Evolutionary conservation across 2,888 invertebrate genomes (phyloP), one percentile per base, ranked within the genome.

Genomic region (Caenorhabditis imperialis): DNA sequence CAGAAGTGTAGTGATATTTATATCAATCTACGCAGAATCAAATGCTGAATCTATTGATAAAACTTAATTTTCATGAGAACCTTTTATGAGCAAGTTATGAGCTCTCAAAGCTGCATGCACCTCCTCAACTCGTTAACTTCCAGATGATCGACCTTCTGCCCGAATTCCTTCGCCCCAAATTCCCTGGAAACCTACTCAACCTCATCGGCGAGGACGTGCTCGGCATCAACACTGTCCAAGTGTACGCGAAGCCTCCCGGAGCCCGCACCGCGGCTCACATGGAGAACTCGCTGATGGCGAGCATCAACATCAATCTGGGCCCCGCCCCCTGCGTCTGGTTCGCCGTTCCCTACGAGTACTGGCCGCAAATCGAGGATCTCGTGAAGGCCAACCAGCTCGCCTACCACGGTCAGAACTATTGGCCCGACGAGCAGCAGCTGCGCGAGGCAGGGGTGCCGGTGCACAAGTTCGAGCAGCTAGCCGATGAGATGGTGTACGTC

Each of bases 191-290:
- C 18, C 18, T 54, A 12, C 37, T 54, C 38, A 40, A 27, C 16
- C 42, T 30, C 12, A 22, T 37, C 1, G 3, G 12, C 16, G 42
- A 30, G 12, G 25, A 16, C 3, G 96, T 99, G 87, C 91, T 97
- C 77, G 99, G 98, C 81, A 98, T 99, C 97, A 99, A 99, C 90
- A 96, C 97, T 0, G 96, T 98, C 65, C 98, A 99, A 90, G 91
- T 99, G 70, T 99, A 99, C 89, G 97, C 99, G 96, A 99, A 99
- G 91, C 92, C 27, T 0, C 27, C 51, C 2, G 45, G 45, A 0
- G 12, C 47, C 2, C 18, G 51, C 7, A 63, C 63, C 12, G 22
- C 44, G 2, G 63, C 33, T 16, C 63, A 63, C 47, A 5, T 63
- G 35, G 63, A 63, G 35, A 63, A 54, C 38, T 7, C 18, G 6